These are phyloP conservation scores for Temnothorax nylanderi DNA, from an alignment of 1,140 invertebrate species.

Conservation along the genomic window DNA sequence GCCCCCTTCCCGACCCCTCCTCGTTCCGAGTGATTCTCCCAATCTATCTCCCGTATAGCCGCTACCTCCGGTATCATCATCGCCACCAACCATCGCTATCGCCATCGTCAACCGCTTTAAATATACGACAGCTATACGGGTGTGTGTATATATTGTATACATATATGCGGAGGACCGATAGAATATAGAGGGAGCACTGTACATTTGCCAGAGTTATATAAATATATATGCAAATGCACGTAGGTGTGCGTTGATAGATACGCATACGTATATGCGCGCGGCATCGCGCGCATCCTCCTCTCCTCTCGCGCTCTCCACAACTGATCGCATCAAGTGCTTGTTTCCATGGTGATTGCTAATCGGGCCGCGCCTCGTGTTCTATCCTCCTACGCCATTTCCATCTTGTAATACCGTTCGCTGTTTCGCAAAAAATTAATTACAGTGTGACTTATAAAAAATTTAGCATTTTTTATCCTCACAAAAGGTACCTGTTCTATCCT, in stretches of 20 bases:
- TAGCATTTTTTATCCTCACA: background rate
- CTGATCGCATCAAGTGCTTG: constrained; percentile 87
- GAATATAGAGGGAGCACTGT: constrained; percentile 59
- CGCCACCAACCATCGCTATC: constrained; percentile 71
- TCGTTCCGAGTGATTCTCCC: constrained; percentile 65
- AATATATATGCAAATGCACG: constrained; percentile 55
- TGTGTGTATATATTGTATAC: constrained; percentile 59
- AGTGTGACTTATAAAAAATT: background rate
- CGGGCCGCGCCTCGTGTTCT: constrained; percentile 83
- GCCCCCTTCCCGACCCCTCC: background rate
- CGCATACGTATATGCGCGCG: constrained; percentile 1
- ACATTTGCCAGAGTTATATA: constrained; percentile 51
- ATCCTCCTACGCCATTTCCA: constrained; percentile 74
- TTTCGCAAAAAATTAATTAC: background rate
- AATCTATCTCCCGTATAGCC: constrained; percentile 68
- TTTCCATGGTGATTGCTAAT: constrained; percentile 88
- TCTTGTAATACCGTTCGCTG: background rate
- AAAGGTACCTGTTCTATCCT: background rate
- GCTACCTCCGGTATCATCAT: constrained; percentile 65
- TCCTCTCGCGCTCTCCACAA: constrained; percentile 78
- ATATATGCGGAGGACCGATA: constrained; percentile 55
- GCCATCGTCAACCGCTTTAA: constrained; percentile 74
- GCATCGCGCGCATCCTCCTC: constrained; percentile 12
- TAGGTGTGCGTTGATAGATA: constrained; percentile 46
- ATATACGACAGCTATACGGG: constrained; percentile 74